Evolutionary conservation across 1,140 invertebrate species (phyloP), one percentile per base, ranked within the genome.

Genomic region (Bilobella aurantiaca): DNA sequence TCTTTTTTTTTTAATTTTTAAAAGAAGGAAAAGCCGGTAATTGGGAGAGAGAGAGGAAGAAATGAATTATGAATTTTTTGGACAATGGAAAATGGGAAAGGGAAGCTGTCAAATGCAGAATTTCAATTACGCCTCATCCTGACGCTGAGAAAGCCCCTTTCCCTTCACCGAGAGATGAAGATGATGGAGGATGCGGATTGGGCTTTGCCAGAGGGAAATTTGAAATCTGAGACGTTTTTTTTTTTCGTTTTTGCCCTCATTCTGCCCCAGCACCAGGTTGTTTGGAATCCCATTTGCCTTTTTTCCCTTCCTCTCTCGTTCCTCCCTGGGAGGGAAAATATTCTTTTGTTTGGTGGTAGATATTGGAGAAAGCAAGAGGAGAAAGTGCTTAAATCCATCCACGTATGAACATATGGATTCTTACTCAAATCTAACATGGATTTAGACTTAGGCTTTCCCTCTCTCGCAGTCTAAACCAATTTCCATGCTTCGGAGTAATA

Each of bases 101-200:
- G 49, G 21, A 53, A 53, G 14, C 49, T 53, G 49, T 53, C 49
- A 53, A 53, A 53, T 53, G 14, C 49, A 53, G 49, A 53, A 23
- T 53, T 53, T 53, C 49, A 53, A 53, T 53, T 53, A 53, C 12
- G 49, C 5, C 25, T 5, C 8, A 5, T 23, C 25, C 21, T 16
- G 23, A 14, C 5, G 49, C 49, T 23, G 49, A 5, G 23, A 53
- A 53, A 18, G 49, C 12, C 25, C 49, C 21, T 53, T 23, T 53
- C 49, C 49, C 21, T 53, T 53, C 49, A 14, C 14, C 25, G 21
- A 53, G 8, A 53, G 23, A 53, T 14, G 49, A 53, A 53, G 23
- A 53, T 12, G 8, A 42, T 42, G 37, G n/a, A 42, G n/a, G 8
- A 42, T 42, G 37, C 37, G 8, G n/a, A n/a, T n/a, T n/a, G n/a